These are phyloP conservation scores for Hippocampus mohnikei DNA, from an alignment of 2,113 vertebrate species.

Conservation along the genomic window DNA sequence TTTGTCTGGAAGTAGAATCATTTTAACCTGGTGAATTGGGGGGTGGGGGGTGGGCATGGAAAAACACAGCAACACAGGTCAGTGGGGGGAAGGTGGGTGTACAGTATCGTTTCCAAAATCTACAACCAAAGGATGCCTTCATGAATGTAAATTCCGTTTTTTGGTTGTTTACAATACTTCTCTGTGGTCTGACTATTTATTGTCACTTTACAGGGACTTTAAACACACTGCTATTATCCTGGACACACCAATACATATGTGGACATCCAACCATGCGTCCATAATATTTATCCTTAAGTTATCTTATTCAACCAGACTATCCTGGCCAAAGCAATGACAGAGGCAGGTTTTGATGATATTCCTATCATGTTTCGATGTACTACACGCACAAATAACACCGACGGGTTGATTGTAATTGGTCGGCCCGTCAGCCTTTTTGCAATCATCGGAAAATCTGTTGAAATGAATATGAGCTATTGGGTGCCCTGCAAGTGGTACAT, in stretches of 20 bases:
- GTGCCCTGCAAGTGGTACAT: slow-evolving; percentile 27
- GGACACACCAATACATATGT: no score
- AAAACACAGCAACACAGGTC: not conserved
- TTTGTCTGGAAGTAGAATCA: not conserved
- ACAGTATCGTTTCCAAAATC: not conserved
- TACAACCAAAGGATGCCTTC: not conserved
- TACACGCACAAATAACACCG: not conserved
- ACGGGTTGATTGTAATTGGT: not conserved
- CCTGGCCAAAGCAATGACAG: not conserved
- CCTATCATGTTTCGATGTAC: not conserved
- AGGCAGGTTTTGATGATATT: not conserved
- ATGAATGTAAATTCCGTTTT: not conserved
- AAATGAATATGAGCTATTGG: slow-evolving; percentile 22
- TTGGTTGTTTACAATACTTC: no score
- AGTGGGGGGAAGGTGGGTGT: no score
- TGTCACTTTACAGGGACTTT: no score
- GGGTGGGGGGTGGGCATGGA: not conserved
- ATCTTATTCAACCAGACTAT: not conserved
- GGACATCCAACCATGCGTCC: not conserved
- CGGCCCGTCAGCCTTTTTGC: slow-evolving; percentile 26
- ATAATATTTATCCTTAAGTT: not conserved
- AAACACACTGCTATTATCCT: no score
- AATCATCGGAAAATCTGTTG: slow-evolving; percentile 32
- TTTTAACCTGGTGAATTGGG: not conserved
- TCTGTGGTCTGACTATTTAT: no score